Percentiles rank a stretch among this genome's conserved stretches.
Evolutionary conservation across 2,888 invertebrate species (phyloP).

Genomic region (Eupithecia subfuscata): DNA sequence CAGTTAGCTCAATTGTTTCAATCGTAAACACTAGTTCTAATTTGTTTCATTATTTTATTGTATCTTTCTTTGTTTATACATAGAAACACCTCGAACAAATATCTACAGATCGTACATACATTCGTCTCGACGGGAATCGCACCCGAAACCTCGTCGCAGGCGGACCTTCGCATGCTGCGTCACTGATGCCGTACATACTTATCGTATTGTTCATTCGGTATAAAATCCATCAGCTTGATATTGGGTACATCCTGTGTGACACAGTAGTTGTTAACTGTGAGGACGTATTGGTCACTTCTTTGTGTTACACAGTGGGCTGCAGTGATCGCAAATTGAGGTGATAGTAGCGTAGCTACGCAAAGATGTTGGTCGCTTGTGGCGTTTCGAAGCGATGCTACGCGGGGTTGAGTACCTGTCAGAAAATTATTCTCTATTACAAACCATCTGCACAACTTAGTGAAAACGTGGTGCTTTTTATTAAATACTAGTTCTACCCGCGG

Average conservation of each 20-base stretch:
- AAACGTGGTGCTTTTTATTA: background rate
- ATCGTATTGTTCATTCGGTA: conserved; percentile 62
- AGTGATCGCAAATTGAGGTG: conserved; percentile 63
- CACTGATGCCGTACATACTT: conserved; percentile 54
- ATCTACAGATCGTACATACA: background rate
- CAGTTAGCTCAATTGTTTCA: too few relatives aligned
- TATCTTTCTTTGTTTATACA: background rate
- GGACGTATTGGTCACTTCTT: conserved; percentile 51
- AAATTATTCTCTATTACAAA: background rate
- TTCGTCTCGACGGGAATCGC: background rate
- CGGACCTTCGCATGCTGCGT: background rate
- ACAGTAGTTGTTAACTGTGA: conserved; percentile 70
- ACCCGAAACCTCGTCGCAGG: background rate
- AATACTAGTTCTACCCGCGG: too few relatives aligned
- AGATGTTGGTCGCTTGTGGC: conserved; percentile 58
- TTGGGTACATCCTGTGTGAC: conserved; percentile 45
- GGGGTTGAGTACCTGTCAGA: conserved; percentile 60
- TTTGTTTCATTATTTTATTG: background rate
- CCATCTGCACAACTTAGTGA: background rate
- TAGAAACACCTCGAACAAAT: background rate
- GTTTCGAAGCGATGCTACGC: conserved; percentile 68
- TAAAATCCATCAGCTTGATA: conserved; percentile 59
- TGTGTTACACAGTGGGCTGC: conserved; percentile 74
- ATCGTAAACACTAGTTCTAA: too few relatives aligned
- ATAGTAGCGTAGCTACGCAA: conserved; percentile 70